Percentiles rank a stretch among this genome's conserved stretches.
phyloP scores from a whole-genome alignment of 2,888 invertebrate species.

The Dione juno region DNA sequence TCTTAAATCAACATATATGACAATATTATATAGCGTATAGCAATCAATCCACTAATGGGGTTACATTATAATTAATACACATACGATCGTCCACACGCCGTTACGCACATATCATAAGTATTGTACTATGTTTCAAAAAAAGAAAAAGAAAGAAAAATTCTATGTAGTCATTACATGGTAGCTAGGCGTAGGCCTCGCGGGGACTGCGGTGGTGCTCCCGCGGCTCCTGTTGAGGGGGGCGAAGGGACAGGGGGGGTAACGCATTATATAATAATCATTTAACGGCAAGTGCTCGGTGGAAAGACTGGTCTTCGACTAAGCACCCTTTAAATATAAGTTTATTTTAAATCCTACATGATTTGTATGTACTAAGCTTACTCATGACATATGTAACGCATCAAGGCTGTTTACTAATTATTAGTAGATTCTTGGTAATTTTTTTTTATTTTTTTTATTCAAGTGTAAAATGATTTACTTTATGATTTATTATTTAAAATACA shows the following conservation, averaged over 20 bases:
- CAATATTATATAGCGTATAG: slow-evolving; percentile 43
- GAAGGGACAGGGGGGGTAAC: slow-evolving; percentile 61
- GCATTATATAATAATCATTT: slow-evolving; percentile 53
- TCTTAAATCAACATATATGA: not conserved
- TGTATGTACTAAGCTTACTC: slow-evolving; percentile 13
- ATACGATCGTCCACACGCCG: slow-evolving; percentile 79
- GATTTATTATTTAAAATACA: no score
- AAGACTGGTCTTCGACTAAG: slow-evolving; percentile 32
- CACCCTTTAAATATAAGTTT: slow-evolving; percentile 21
- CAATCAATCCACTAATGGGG: slow-evolving; percentile 57
- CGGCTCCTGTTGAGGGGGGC: slow-evolving; percentile 66
- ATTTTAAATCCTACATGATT: slow-evolving; percentile 15
- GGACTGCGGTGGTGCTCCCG: slow-evolving; percentile 57
- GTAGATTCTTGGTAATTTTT: not conserved
- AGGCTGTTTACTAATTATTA: slow-evolving; percentile 45
- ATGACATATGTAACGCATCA: slow-evolving; percentile 63
- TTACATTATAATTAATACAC: slow-evolving; percentile 75
- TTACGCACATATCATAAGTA: slow-evolving; percentile 82
- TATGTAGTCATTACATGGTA: slow-evolving; percentile 79
- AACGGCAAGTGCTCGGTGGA: slow-evolving; percentile 43
- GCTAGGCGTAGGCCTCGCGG: slow-evolving; percentile 65
- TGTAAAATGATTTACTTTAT: no score
- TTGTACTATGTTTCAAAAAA: slow-evolving; percentile 77
- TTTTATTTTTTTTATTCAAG: no score
- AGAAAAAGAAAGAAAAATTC: slow-evolving; percentile 74